Conservation (phyloP, 2,113 vertebrate species). For the Tylochromis polylepis region DNA sequence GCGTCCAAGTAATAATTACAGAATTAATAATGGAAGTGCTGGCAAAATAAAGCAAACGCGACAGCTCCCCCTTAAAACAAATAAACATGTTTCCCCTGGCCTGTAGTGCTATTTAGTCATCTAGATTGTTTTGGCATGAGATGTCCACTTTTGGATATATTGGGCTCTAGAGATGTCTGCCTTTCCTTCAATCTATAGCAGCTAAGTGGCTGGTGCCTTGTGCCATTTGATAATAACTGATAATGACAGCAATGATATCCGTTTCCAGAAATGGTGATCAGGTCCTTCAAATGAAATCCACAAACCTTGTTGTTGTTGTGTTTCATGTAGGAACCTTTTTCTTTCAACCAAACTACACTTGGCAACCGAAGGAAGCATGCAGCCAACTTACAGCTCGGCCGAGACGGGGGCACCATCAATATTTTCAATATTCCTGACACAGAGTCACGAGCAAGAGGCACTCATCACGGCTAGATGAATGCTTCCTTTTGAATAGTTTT, state of each 20-base stretch:
- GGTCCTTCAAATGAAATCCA: neutral
- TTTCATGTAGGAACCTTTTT: neutral
- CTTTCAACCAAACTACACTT: neutral
- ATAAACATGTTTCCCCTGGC: neutral
- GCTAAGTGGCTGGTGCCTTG: fast-evolving
- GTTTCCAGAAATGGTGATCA: neutral
- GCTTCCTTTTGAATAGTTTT: neutral
- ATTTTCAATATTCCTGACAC: neutral
- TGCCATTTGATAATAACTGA: neutral
- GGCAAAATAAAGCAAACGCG: neutral
- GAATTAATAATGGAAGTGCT: neutral
- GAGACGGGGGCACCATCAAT: neutral
- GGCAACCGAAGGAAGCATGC: neutral
- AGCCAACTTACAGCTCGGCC: neutral
- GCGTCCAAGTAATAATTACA: no score
- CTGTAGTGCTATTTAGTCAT: neutral
- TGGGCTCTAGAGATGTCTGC: neutral
- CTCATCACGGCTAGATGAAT: fast-evolving
- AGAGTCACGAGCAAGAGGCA: neutral
- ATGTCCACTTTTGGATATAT: fast-evolving
- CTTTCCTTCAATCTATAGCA: neutral
- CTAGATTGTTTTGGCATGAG: neutral
- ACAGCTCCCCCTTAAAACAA: neutral
- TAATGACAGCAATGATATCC: fast-evolving
- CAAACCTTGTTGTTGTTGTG: neutral